Evolutionary conservation across 2,888 invertebrate species (phyloP), one percentile per base, ranked within the genome.

Genomic region (Glaucopsyche alexis): DNA sequence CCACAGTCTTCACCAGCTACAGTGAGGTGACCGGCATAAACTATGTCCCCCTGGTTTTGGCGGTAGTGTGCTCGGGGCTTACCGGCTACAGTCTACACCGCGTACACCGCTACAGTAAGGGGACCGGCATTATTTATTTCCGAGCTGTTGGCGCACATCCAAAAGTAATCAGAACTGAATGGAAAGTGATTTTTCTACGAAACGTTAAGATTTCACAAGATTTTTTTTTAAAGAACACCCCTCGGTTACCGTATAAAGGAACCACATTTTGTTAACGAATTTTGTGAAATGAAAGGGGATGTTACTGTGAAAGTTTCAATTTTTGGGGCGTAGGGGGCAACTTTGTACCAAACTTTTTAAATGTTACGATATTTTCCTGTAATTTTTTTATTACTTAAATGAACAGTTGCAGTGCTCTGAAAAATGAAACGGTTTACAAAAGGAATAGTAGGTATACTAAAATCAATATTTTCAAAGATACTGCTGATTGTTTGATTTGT

Each of bases 151-250:
- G 77, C 75, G 45, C 66, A 29, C 69, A 65, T 73, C 77, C 76
- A 78, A 77, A 65, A 75, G 74, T 77, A 78, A 78, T 77, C 76
- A 76, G 70, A 66, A 74, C 72, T 73, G 74, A 76, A 76, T 77
- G 75, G 75, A 75, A 77, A 77, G 77, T 77, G 77, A 77, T 77
- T 77, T 74, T 75, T 74, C 74, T 73, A 73, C 74, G 72, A 71
- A 74, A 73, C 73, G 74, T 71, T 71, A 72, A 70, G 71, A 71
- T 71, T 71, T 52, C 73, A 75, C 75, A 71, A 75, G 72, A 1
- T 2, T 29, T n/a, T 69, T 69, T 42, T 45, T 29, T 11, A 69
- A 69, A 19, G 55, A 38, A 60, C 6, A 5, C 6, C 60, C 29
- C 11, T 7, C 29, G 50, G 60, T 13, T 60, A 60, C 2, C 29